phyloP scores from a whole-genome alignment of 1,140 invertebrate genomes.

The Bombyx mori region ASM3026992v2 NC_085116.1:9569501-9570000 shows the following conservation, averaged over 20 bases:
- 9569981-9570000: too few relatives aligned
- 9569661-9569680: conserved; percentile 85
- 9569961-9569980: too few relatives aligned
- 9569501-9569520: too few relatives aligned
- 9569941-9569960: too few relatives aligned
- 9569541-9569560: too few relatives aligned
- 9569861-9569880: too few relatives aligned
- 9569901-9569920: too few relatives aligned
- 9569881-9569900: too few relatives aligned
- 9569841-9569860: neutral
- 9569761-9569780: conserved; percentile 79
- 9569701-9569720: conserved; percentile 83
- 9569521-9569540: too few relatives aligned
- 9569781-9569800: conserved; percentile 84
- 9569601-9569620: conserved; percentile 80
- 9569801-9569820: neutral
- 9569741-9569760: conserved; percentile 86
- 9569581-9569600: neutral
- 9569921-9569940: too few relatives aligned
- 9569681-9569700: conserved; percentile 86
- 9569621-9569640: conserved; percentile 86
- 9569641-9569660: conserved; percentile 74
- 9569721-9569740: conserved; percentile 79
- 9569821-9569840: neutral
- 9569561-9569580: neutral